Evolutionary conservation across 2,797 vertebrate genomes (phyloP), one percentile per base, ranked within the genome.

Genomic region (Taeniopygia guttata): DNA sequence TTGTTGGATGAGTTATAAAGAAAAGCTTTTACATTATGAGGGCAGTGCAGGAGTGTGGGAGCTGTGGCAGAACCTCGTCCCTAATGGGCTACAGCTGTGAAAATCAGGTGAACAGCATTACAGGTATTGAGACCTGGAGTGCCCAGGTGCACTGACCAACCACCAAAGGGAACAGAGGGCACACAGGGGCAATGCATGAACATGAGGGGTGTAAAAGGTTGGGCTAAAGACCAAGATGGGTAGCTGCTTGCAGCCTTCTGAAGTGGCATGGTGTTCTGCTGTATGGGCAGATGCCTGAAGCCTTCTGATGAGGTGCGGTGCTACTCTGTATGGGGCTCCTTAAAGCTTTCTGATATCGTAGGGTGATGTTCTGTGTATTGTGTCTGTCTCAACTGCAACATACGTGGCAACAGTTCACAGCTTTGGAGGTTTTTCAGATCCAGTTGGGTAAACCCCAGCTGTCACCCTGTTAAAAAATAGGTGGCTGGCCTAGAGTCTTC

Each of bases 201-300:
- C 36, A 38, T 29, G 6, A 40, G 26, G 18, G 26, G 36, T 29
- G 29, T 40, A 60, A 60, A 29, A 40, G 36, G 18, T 20, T 2
- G 5, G 26, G 26, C 36, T 40, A 9, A 60, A 60, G 36, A 4
- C 1, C 9, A 7, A 60, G 36, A 20, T 4, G 4, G 36, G 12
- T 0, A 20, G 12, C 10, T 29, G 18, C 13, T 29, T 60, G 26
- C 5, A 20, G 13, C 9, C 5, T 40, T 20, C 13, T 40, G 58
- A 7, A 2, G 26, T 20, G 36, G 0, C 0, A 2, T 27, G 22
- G 10, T 34, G 22, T 25, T 58, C 1, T 7, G 17, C 10, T 58
- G 16, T 4, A 4, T 17, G 26, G 4, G 26, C 5, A 7, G 9
- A 3, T 40, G 6, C 7, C 26, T 40, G 26, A 29, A 60, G 36